phyloP scores from a whole-genome alignment of 2,888 invertebrate species.

The Apotomis capreana region DNA sequence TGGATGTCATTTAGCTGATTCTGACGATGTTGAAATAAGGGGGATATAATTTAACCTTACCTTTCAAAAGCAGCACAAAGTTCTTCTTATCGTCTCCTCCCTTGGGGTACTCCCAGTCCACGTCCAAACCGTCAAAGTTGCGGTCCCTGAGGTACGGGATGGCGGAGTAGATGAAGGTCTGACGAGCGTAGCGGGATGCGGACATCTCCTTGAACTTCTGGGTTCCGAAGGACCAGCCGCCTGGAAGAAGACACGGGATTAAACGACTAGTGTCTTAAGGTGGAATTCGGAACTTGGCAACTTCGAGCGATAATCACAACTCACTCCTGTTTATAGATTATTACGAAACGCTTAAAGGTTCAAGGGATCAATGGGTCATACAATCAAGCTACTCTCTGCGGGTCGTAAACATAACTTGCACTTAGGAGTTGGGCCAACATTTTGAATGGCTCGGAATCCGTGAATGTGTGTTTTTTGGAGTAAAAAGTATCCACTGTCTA shows the following conservation, averaged over 20 bases:
- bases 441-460: no score
- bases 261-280: neutral
- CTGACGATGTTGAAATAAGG: neutral
- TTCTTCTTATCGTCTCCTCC: slow-evolving; percentile 96
- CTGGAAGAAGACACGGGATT: slow-evolving; percentile 66
- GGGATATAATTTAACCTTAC: slow-evolving; percentile 69
- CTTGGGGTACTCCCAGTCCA: slow-evolving; percentile 97
- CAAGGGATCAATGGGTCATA: no score
- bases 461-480: no score
- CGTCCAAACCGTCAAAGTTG: slow-evolving; percentile 93
- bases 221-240: slow-evolving; percentile 98
- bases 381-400: no score
- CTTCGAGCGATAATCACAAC: no score
- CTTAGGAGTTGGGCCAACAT: no score
- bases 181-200: slow-evolving; percentile 91
- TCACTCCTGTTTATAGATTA: no score
- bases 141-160: slow-evolving; percentile 94
- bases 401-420: no score
- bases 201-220: slow-evolving; percentile 98
- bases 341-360: no score
- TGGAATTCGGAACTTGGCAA: no score
- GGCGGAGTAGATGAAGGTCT: slow-evolving; percentile 97
- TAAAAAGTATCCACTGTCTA: no score
- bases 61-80: slow-evolving; percentile 93
- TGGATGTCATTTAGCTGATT: no score